Conservation (phyloP, 2,797 vertebrate genomes). For the Agapornis canus region DNA sequence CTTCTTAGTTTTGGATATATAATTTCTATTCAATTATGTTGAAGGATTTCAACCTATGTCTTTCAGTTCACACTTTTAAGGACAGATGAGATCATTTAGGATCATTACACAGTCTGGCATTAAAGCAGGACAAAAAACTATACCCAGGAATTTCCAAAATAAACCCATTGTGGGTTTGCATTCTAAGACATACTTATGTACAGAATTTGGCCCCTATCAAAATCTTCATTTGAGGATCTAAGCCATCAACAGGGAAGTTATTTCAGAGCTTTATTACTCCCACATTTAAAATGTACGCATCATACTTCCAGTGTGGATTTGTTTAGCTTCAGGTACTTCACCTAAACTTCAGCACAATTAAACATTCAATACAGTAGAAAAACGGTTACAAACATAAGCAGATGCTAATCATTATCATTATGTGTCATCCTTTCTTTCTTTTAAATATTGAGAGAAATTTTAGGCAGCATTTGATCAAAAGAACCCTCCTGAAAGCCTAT, state of each 20-base stretch:
- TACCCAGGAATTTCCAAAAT: background rate
- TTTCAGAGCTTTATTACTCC: background rate
- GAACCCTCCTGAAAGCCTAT: background rate
- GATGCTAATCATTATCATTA: background rate
- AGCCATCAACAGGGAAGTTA: background rate
- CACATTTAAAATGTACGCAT: background rate
- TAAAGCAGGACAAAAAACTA: background rate
- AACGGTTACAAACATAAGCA: background rate
- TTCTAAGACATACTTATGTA: background rate
- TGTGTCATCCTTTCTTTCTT: background rate
- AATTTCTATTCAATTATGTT: background rate
- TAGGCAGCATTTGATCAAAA: background rate
- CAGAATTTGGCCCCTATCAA: background rate
- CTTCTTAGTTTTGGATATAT: background rate
- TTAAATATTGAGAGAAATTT: background rate
- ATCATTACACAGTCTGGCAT: background rate
- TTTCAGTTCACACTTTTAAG: background rate
- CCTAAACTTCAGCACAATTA: background rate
- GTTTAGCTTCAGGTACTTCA: background rate
- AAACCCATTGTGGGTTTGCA: background rate
- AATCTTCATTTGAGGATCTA: background rate
- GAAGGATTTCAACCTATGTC: background rate
- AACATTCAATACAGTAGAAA: background rate
- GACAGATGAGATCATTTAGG: background rate
- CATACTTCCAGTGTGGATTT: background rate